A percentile compares a stretch with the other conserved stretches of the same genome.
Conservation (phyloP, 2,797 vertebrate species). For the Okamejei kenojei region DNA sequence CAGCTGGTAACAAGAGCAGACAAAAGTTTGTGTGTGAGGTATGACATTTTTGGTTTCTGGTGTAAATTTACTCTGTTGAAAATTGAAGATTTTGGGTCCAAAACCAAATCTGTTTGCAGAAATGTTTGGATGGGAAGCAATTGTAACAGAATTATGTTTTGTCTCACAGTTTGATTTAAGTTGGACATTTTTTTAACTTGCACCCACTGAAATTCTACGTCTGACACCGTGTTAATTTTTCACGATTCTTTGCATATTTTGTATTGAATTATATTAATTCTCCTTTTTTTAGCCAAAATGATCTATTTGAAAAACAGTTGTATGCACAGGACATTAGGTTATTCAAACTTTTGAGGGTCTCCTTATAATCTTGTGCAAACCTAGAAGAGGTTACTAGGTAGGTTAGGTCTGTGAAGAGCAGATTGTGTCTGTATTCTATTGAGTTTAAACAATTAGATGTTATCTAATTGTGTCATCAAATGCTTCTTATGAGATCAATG, state of each 20-base stretch:
- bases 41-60: constrained; percentile 39
- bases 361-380: not conserved
- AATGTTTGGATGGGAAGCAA: not conserved
- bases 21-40: constrained; percentile 92
- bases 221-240: no score
- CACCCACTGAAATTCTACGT: not conserved
- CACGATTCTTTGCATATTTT: no score
- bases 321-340: not conserved
- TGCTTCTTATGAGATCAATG: no score
- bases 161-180: not conserved
- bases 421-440: no score
- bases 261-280: no score
- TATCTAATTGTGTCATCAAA: no score
- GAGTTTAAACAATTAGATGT: no score
- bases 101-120: not conserved
- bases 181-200: not conserved
- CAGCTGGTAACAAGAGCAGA: constrained; percentile 80
- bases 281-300: not conserved
- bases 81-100: not conserved
- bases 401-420: no score
- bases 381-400: not conserved
- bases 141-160: not conserved
- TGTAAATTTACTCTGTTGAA: not conserved
- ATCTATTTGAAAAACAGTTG: not conserved
- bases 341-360: not conserved